A percentile compares a stretch with the other conserved stretches of the same genome.
Conservation (phyloP, 1,140 invertebrate genomes). For the Micrasema minimum region DNA sequence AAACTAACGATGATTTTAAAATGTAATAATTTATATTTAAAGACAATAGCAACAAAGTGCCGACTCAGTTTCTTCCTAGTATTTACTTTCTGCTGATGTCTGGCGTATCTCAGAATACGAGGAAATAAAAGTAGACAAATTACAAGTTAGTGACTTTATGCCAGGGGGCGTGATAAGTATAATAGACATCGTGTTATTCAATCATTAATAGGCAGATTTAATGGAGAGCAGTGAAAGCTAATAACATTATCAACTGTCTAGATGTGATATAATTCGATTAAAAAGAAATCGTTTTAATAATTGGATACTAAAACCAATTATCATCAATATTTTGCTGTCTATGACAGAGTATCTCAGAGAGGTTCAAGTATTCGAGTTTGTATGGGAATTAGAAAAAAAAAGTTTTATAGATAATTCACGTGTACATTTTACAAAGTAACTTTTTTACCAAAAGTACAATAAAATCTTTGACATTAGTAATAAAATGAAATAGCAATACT, state of each 20-base stretch:
- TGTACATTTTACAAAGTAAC: no score
- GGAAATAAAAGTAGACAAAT: conserved; percentile 11
- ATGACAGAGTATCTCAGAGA: no score
- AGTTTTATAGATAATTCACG: no score
- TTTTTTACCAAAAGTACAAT: no score
- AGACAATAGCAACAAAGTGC: conserved; percentile 9
- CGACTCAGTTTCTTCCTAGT: neutral
- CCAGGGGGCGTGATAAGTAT: conserved; percentile 1
- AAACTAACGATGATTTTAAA: no score
- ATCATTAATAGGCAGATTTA: neutral
- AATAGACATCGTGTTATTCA: conserved; percentile 1
- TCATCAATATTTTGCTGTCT: no score
- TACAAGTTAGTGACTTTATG: neutral
- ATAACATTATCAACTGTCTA: neutral
- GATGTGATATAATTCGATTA: conserved; percentile 11
- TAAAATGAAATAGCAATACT: no score
- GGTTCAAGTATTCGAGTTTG: no score
- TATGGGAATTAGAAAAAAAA: no score
- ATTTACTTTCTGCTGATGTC: conserved; percentile 2
- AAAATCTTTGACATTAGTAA: no score
- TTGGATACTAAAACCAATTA: neutral
- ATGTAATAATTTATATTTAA: no score
- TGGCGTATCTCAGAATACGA: neutral
- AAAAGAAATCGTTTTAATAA: conserved; percentile 2
- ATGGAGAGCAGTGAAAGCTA: conserved; percentile 3